Conservation (phyloP, 2,797 vertebrate species). For the Melanotaenia trifasciata region DNA sequence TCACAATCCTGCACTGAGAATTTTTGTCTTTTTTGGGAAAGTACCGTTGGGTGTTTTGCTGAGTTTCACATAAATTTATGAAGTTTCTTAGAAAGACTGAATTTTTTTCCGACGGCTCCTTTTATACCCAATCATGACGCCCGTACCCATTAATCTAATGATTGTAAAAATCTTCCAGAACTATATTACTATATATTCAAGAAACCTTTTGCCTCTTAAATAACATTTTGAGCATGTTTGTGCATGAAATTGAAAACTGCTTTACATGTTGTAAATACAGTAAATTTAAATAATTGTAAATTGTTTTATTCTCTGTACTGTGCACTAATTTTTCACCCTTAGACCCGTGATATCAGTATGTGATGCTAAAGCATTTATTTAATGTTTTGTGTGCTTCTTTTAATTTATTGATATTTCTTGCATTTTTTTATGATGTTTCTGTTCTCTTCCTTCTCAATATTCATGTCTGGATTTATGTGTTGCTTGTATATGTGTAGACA, state of each 20-base stretch:
- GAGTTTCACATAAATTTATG: background rate
- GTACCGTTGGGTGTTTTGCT: background rate
- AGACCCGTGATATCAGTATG: no score
- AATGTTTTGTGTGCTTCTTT: background rate
- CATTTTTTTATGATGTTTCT: background rate
- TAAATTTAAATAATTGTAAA: no score
- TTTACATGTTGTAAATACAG: no score
- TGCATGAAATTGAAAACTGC: no score
- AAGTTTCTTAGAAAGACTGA: background rate
- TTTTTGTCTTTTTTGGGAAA: background rate
- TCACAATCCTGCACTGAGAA: background rate
- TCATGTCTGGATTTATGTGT: background rate
- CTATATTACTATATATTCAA: background rate
- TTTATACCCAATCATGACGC: background rate
- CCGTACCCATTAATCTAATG: background rate
- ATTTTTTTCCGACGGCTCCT: background rate
- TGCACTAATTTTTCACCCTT: background rate
- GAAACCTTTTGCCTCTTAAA: no score
- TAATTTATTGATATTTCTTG: background rate
- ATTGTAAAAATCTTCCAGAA: background rate
- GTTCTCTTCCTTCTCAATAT: background rate
- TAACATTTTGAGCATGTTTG: no score
- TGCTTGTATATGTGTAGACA: constrained; percentile 76
- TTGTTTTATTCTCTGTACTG: no score
- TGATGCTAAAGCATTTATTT: no score